A percentile compares a stretch with the other conserved stretches of the same genome.
Evolutionary conservation across 2,888 invertebrate species (phyloP).

Genomic region (Drosophila stalkeri): DNA sequence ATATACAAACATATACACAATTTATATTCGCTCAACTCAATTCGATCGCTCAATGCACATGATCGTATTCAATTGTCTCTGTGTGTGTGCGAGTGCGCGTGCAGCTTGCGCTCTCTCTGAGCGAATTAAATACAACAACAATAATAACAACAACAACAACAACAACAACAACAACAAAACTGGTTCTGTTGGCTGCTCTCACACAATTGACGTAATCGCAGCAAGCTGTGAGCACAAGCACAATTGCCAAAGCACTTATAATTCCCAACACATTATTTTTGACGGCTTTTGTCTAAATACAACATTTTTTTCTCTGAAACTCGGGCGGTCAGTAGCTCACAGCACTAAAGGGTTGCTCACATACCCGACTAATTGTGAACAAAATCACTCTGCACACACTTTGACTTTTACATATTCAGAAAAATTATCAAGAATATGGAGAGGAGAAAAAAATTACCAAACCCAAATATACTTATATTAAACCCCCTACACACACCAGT

Average conservation of each 20-base stretch:
- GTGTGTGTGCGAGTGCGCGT: neutral
- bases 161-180: neutral
- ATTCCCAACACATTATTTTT: slow-evolving; percentile 51
- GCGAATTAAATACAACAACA: neutral
- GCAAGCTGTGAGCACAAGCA: neutral
- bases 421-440: too few species aligned
- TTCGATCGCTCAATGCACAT: too few species aligned
- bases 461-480: too few species aligned
- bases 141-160: too few species aligned
- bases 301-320: rapidly evolving
- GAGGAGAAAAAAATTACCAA: too few species aligned
- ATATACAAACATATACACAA: neutral
- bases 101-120: neutral
- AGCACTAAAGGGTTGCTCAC: slow-evolving; percentile 47
- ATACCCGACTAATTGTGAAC: slow-evolving; percentile 40
- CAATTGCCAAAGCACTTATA: slow-evolving; percentile 7
- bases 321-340: slow-evolving; percentile 44
- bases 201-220: neutral
- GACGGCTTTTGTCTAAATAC: slow-evolving; percentile 26
- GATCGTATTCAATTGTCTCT: neutral
- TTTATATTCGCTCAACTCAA: neutral
- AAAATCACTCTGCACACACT: too few species aligned
- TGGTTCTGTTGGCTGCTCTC: neutral
- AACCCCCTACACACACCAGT: too few species aligned
- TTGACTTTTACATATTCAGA: too few species aligned